Base-by-base conservation (phyloP, 2,888 invertebrate species). In the Mesorhabditis spiculigera region DNA sequence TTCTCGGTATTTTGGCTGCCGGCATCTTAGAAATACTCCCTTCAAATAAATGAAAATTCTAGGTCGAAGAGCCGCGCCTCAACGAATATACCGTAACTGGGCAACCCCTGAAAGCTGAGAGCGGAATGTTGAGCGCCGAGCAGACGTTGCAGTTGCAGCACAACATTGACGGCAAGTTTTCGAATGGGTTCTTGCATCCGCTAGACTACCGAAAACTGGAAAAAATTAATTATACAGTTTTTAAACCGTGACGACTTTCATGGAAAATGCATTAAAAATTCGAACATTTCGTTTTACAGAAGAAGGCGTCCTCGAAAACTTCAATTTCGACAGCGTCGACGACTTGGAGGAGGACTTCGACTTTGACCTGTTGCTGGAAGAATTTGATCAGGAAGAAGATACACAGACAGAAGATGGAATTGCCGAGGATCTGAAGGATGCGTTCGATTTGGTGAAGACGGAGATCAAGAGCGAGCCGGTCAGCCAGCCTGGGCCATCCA, bases 21-120 rank as follows among this genome's bases (percentile, higher is more conserved):
- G n/a, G n/a, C n/a, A n/a, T n/a, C n/a, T n/a, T n/a, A n/a, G n/a
- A n/a, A n/a, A n/a, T n/a, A n/a, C n/a, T n/a, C n/a, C 28, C 28
- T 28, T 28, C 3, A 28, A 28, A 28, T 28, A 28, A 28, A 28
- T 3, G 28, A 1, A 3, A 28, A 28, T 28, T 28, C 66, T 88
- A 89, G 43, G 84, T 86, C 64, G 85, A 86, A 44, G 85, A 84
- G 70, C 85, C 85, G 41, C 42, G 65, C 6, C 70, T 85, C 16
- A 73, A 74, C n/a, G 83, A 84, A 43, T 77, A 76, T 71, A 72
- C 42, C 4, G 44, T 10, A 4, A 63, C 41, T 13, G 43, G 64
- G 70, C 61, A 65, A 66, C 45, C 28, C 50, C 28, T 10, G 58
- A 50, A 43, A 3, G 8, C 58, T 2, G 10, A 8, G 50, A 58